Base-by-base conservation (phyloP, 2,888 invertebrate species). In the Quadriops clusia region DNA sequence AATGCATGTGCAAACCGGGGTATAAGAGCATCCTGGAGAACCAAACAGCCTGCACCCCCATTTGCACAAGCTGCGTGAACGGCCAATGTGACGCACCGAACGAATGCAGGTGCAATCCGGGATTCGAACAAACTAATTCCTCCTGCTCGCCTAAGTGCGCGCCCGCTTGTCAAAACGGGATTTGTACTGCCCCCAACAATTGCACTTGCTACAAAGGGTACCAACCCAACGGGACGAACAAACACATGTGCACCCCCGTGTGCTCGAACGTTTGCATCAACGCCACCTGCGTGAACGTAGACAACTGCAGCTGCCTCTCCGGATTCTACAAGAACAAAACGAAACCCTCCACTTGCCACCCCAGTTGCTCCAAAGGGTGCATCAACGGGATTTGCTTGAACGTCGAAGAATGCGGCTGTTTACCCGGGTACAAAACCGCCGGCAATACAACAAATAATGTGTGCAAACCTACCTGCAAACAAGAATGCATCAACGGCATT, bases 351-450 rank as follows among this genome's bases (percentile, higher is more conserved):
- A 21, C n/a, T 0, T 36, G 45, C 3, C 44, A 47, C 9, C 47
- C 48, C 3, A 30, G 28, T 9, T 49, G 37, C 29, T 50, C 50
- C 11, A 42, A 28, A 1, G 27, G 35, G 0, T 68, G 68, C 40
- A 28, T 29, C 0, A 42, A 53, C 20, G 58, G 58, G 0, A 47
- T 38, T 1, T 67, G 65, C 37, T 33, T 47, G 0, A 43, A 41
- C 0, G 53, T 55, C 0, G 39, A 52, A 7, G 23, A 32, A 0
- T 64, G 64, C 40, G 17, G 30, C n/a, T 64, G 64, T 13, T 20
- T 36, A 26, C 7, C 18, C 9, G 3, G 15, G 27, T 43, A 21
- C 17, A 10, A 5, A 9, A 14, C 11, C 7, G 21, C 17, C 9
- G 6, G 17, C 6, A 10, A 7, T 3, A 14, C 15, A 2, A 10